These are phyloP conservation scores for Drosophila paranaensis DNA, from an alignment of 2,888 invertebrate genomes.

Conservation along the genomic window DNA sequence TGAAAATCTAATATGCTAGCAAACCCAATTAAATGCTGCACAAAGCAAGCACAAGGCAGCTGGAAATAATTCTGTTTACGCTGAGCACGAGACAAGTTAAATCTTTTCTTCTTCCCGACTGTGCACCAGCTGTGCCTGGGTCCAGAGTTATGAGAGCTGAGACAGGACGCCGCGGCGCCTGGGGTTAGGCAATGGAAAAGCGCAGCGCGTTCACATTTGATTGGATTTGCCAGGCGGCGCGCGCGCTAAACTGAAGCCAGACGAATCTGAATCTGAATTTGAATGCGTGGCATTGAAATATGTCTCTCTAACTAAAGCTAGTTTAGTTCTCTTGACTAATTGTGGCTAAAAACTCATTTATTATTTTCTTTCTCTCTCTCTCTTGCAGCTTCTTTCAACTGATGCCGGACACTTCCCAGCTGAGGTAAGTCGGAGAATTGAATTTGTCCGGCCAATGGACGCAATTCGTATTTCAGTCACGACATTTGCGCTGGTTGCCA, in stretches of 20 bases:
- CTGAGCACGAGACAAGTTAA: constrained; percentile 69
- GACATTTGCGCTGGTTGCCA: constrained; percentile 31
- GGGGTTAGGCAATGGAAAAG: constrained; percentile 41
- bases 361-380: constrained; percentile 13
- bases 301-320: not conserved
- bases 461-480: constrained; percentile 49
- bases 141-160: not conserved
- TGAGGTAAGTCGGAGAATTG: constrained; percentile 38
- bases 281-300: constrained; percentile 5
- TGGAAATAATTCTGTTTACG: constrained; percentile 72
- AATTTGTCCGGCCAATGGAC: not conserved
- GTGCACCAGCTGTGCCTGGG: constrained; percentile 47
- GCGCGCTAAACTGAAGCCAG: constrained; percentile 17
- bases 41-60: constrained; percentile 61
- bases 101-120: constrained; percentile 49
- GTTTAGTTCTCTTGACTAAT: constrained; percentile 35
- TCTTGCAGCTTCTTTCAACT: not conserved
- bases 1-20: constrained; percentile 76
- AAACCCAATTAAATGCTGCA: constrained; percentile 76
- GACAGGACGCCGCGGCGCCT: constrained; percentile 27
- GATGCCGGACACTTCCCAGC: not conserved
- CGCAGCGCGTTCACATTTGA: constrained; percentile 46
- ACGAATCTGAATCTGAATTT: constrained; percentile 14
- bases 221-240: constrained; percentile 41
- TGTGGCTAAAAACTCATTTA: constrained; percentile 27